phyloP scores from a whole-genome alignment of 2,797 vertebrate genomes.

The Acrossocheilus wenchowensis region DNA sequence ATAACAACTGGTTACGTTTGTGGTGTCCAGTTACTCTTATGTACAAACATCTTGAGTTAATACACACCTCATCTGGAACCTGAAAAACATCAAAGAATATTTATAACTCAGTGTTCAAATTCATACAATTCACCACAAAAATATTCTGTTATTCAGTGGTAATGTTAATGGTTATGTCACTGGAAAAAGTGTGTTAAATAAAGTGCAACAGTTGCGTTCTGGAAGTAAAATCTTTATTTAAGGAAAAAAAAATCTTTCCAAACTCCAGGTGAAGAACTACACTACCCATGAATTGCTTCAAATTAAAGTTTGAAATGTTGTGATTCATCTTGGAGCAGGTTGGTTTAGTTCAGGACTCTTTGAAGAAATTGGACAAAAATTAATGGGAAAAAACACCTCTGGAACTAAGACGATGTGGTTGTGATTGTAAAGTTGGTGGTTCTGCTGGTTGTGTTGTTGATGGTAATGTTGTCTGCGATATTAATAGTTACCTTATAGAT shows the following conservation, averaged over 20 bases:
- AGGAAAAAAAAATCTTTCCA: not conserved
- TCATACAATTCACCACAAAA: not conserved
- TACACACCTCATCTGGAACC: conserved; percentile 55
- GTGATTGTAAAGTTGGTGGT: not conserved
- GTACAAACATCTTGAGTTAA: not conserved
- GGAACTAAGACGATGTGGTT: not conserved
- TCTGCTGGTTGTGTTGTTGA: not conserved
- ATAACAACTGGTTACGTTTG: not conserved
- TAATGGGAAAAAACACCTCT: not conserved
- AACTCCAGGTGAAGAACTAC: not conserved
- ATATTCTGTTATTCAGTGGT: not conserved
- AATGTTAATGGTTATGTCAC: too few relatives aligned
- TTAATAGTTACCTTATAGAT: conserved; percentile 74
- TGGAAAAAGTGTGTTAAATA: not conserved
- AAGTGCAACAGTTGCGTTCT: not conserved
- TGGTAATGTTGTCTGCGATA: not conserved
- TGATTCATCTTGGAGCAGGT: not conserved
- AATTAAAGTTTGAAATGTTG: not conserved
- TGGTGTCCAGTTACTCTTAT: not conserved
- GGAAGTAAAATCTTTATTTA: not conserved
- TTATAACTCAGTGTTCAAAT: not conserved
- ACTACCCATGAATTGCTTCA: not conserved
- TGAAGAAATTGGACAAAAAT: not conserved
- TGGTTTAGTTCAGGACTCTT: not conserved
- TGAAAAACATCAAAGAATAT: conserved; percentile 50